Conservation (phyloP, 2,113 vertebrate species). For the Tachysurus fulvidraco region DNA sequence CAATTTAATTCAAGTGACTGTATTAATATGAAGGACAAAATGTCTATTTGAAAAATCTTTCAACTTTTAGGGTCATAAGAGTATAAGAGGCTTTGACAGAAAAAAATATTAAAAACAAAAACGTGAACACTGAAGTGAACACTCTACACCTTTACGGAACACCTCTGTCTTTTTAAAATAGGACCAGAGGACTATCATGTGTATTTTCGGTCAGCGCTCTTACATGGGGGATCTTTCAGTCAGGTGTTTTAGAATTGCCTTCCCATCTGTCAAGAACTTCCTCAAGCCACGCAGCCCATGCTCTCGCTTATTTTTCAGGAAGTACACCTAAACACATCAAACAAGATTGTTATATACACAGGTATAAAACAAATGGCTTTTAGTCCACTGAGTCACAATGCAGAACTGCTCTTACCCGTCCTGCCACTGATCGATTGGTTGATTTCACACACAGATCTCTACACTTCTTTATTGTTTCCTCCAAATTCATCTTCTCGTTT, state of each 20-base stretch:
- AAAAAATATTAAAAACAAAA: no score
- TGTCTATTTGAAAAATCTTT: no score
- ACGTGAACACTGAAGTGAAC: no score
- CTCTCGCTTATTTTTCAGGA: conserved; percentile 59
- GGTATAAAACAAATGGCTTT: not conserved
- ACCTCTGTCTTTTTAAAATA: not conserved
- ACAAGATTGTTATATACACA: not conserved
- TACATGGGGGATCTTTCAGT: conserved; percentile 62
- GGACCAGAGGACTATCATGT: not conserved
- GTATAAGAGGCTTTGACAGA: no score
- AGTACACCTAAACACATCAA: conserved; percentile 52
- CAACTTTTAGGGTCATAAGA: no score
- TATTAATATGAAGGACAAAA: not conserved
- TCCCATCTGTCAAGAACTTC: conserved; percentile 52
- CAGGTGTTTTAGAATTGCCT: conserved; percentile 60
- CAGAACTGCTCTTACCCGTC: conserved; percentile 76
- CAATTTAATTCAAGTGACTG: no score
- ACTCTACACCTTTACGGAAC: not conserved
- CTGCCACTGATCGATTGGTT: conserved; percentile 72
- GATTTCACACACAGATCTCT: conserved; percentile 59
- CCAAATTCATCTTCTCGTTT: conserved; percentile 78
- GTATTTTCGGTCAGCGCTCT: not conserved
- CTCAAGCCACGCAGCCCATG: conserved; percentile 53
- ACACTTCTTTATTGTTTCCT: conserved; percentile 77
- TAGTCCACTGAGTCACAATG: not conserved